Evolutionary conservation across 2,113 vertebrate species (phyloP), one percentile per base, ranked within the genome.

Genomic region (Pao palembangensis): DNA sequence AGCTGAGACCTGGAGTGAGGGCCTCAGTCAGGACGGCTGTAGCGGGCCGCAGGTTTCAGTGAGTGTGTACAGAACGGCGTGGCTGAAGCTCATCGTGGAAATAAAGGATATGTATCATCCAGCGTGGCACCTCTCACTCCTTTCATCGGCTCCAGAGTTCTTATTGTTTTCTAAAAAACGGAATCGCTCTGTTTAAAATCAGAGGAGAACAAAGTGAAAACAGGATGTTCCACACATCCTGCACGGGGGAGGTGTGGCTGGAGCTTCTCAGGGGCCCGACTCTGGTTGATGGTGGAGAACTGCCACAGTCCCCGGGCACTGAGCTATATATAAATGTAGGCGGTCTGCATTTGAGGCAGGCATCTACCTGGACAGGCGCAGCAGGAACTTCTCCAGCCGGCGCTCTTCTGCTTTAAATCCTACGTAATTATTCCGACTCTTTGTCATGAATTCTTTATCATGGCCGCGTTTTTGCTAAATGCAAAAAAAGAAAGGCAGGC

Each of bases 61-160:
- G 81, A 82, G 83, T 73, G 73, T 80, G 73, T 81, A 80, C 74
- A 81, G 70, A 80, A 76, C 76, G 58, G 58, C 70, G 72, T 80
- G 85, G 74, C 79, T 85, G 88, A 85, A 88, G 80, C 79, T 63
- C 79, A 63, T 81, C 62, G 79, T 61, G 82, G 78, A 90, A 92
- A 91, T 91, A 90, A 91, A 91, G 79, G 76, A 88, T 86, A 88
- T 87, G 85, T 90, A 88, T 86, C 84, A 89, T 80, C 81, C 80
- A 76, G 48, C 54, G 14, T 46, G 2, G 48, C 67, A 56, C 61
- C 51, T 54, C 60, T 64, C 52, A 47, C 55, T 76, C 54, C 17
- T 66, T 73, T 56, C 44, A 61, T 71, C 57, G 51, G n/a, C 28
- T 16, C 25, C 25, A 28, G 25, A 31, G 28, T 31, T 31, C 8